Evolutionary conservation across 2,797 vertebrate species (phyloP).

Genomic region (Avahi laniger): DNA sequence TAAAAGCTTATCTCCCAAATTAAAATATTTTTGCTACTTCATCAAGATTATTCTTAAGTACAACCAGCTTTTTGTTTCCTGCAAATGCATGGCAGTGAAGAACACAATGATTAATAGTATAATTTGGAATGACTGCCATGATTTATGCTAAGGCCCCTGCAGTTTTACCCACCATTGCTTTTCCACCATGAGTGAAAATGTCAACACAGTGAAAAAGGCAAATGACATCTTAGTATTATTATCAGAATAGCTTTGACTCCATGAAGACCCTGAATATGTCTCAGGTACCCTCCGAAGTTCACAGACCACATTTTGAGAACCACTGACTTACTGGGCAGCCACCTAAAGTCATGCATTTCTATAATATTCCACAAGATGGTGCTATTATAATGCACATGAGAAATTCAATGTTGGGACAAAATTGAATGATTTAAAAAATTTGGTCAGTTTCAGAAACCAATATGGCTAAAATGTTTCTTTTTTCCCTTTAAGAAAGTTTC

Average conservation of each 20-base stretch:
- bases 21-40: neutral
- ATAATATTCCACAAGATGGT: conserved; percentile 63
- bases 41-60: neutral
- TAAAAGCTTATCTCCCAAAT: neutral
- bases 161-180: neutral
- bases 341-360: neutral
- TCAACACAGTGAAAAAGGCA: neutral
- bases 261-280: neutral
- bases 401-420: conserved; percentile 24
- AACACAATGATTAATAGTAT: neutral
- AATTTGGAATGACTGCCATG: neutral
- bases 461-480: neutral
- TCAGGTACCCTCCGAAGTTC: neutral
- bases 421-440: neutral
- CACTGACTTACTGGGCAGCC: neutral
- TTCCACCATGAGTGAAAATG: neutral
- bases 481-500: neutral
- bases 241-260: neutral
- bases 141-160: neutral
- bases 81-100: neutral
- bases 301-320: neutral
- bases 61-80: neutral
- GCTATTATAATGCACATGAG: conserved; percentile 50
- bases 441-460: conserved; percentile 14
- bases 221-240: neutral